These are phyloP conservation scores for Harlomillsia oculata DNA, from an alignment of 1,140 invertebrate genomes.

Conservation along the genomic window DNA sequence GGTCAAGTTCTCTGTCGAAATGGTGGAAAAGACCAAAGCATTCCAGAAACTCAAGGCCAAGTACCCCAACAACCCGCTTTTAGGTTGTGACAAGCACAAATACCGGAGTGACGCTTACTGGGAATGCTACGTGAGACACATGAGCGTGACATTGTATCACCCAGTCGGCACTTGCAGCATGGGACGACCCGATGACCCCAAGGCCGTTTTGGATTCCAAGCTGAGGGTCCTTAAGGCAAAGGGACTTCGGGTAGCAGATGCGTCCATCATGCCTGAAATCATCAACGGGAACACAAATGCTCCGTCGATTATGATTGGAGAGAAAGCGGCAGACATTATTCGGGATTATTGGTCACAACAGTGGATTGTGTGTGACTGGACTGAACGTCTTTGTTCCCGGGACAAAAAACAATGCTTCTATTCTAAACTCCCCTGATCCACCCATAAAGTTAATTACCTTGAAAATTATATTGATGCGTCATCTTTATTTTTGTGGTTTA, in stretches of 20 bases:
- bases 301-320: conserved; percentile 61
- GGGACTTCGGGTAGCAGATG: conserved; percentile 40
- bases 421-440: background rate
- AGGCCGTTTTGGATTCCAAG: conserved; percentile 12
- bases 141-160: conserved; percentile 57
- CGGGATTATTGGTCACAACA: conserved; percentile 53
- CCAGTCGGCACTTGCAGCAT: conserved; percentile 20
- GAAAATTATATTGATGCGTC: too few relatives aligned
- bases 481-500: too few relatives aligned
- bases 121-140: conserved; percentile 72
- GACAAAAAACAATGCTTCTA: background rate
- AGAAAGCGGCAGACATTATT: conserved; percentile 69
- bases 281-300: conserved; percentile 49
- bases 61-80: conserved; percentile 40
- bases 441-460: too few relatives aligned
- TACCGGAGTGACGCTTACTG: conserved; percentile 69
- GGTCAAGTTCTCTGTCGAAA: background rate
- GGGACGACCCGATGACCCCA: conserved; percentile 47
- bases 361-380: conserved; percentile 2
- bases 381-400: background rate
- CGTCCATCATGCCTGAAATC: conserved; percentile 44
- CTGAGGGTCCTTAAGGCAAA: conserved; percentile 37
- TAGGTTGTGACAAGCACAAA: conserved; percentile 62
- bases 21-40: conserved; percentile 11
- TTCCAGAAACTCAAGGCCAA: conserved; percentile 13